These are phyloP conservation scores for Lophura nycthemera DNA, from an alignment of 2,113 vertebrate genomes.

Conservation along the genomic window DNA sequence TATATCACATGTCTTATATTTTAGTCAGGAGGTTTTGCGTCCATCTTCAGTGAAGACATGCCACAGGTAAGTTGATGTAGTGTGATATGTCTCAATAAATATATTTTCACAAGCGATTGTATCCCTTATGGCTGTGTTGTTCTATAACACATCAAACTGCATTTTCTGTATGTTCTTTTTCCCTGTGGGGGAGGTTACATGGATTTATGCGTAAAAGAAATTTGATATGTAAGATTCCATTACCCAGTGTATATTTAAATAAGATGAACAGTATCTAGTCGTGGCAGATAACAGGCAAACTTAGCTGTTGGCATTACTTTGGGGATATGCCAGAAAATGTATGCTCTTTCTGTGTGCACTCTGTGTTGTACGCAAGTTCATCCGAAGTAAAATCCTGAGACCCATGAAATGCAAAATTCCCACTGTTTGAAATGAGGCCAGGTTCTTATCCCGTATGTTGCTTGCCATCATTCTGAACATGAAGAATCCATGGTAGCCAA, in stretches of 20 bases:
- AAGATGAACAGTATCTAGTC: background rate
- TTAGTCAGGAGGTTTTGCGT: slow-evolving; percentile 81
- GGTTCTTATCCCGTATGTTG: background rate
- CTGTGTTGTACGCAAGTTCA: background rate
- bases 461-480: slow-evolving; percentile 43
- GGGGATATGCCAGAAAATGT: background rate
- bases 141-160: background rate
- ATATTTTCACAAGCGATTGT: background rate
- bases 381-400: background rate
- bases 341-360: background rate
- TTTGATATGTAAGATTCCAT: background rate
- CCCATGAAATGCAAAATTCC: background rate
- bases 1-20: slow-evolving; percentile 71
- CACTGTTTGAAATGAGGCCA: background rate
- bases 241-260: background rate
- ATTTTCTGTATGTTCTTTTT: background rate
- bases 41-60: slow-evolving; percentile 83
- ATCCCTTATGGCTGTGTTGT: background rate
- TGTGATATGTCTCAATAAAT: background rate
- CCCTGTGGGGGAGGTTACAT: background rate
- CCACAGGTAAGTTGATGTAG: slow-evolving; percentile 58
- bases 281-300: background rate
- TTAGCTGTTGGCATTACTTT: background rate
- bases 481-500: slow-evolving; percentile 44
- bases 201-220: background rate